Percentiles rank a stretch among this genome's conserved stretches.
phyloP scores from a whole-genome alignment of 2,888 invertebrate genomes.

The Drosophila melanosoma region DNA sequence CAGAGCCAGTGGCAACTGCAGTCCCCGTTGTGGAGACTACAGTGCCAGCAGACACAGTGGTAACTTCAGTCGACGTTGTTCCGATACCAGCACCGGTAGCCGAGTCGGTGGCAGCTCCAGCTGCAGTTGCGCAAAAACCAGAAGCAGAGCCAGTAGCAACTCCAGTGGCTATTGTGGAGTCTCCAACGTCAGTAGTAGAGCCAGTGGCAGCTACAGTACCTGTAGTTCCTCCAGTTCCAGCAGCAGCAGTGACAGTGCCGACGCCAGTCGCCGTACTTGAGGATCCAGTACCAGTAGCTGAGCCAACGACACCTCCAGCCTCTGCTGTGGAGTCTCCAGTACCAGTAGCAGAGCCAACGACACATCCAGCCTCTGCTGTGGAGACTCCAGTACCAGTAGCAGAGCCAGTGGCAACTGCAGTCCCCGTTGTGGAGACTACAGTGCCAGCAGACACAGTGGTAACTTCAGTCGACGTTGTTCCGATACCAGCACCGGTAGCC shows the following conservation, averaged over 20 bases:
- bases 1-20: neutral
- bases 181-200: neutral
- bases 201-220: neutral
- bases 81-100: neutral
- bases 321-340: too few species aligned
- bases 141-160: neutral
- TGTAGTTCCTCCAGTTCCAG: neutral
- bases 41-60: neutral
- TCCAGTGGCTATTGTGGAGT: neutral
- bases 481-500: neutral
- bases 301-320: too few species aligned
- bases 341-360: neutral
- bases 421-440: neutral
- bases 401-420: neutral
- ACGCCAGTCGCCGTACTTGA: too few species aligned
- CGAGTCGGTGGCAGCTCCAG: neutral
- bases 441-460: neutral
- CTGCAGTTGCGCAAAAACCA: neutral
- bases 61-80: neutral
- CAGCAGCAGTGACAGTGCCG: too few species aligned
- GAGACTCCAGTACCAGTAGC: neutral
- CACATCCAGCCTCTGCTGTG: neutral
- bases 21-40: too few species aligned
- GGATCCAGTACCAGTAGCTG: too few species aligned
- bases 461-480: neutral